Evolutionary conservation across 2,888 invertebrate species (phyloP).

Genomic region (Rhagophthalmus giganteus): DNA sequence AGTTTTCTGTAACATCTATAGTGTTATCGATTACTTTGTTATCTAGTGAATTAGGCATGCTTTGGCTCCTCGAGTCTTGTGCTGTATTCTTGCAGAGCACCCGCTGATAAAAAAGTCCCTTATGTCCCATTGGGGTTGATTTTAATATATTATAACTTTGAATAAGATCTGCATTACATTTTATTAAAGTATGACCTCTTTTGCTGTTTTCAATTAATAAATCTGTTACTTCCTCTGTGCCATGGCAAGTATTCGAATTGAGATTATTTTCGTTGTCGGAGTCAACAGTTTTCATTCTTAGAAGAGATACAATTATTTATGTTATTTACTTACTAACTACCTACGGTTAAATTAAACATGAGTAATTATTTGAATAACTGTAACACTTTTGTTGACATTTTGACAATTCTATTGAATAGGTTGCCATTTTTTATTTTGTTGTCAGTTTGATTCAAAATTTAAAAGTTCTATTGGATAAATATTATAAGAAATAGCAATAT

Average conservation of each 20-base stretch:
- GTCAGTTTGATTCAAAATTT: not conserved
- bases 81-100: conserved; percentile 38
- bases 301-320: conserved; percentile 6
- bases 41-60: conserved; percentile 53
- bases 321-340: conserved; percentile 16
- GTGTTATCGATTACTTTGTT: conserved; percentile 38
- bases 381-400: conserved; percentile 28
- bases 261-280: conserved; percentile 36
- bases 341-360: conserved; percentile 22
- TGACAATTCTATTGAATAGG: conserved; percentile 24
- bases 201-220: conserved; percentile 32
- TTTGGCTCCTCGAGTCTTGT: conserved; percentile 50
- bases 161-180: conserved; percentile 37
- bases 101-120: conserved; percentile 40
- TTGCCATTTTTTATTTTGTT: conserved; percentile 24
- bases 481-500: not conserved
- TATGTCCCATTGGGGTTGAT: conserved; percentile 40
- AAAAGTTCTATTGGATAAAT: too few relatives aligned
- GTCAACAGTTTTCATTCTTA: conserved; percentile 37
- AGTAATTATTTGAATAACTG: conserved; percentile 21
- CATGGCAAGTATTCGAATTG: conserved; percentile 30
- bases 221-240: conserved; percentile 35
- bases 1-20: conserved; percentile 37
- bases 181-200: conserved; percentile 35
- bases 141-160: conserved; percentile 38